Evolutionary conservation across 1,140 invertebrate species (phyloP).

Genomic region (Notospermus geniculatus): DNA sequence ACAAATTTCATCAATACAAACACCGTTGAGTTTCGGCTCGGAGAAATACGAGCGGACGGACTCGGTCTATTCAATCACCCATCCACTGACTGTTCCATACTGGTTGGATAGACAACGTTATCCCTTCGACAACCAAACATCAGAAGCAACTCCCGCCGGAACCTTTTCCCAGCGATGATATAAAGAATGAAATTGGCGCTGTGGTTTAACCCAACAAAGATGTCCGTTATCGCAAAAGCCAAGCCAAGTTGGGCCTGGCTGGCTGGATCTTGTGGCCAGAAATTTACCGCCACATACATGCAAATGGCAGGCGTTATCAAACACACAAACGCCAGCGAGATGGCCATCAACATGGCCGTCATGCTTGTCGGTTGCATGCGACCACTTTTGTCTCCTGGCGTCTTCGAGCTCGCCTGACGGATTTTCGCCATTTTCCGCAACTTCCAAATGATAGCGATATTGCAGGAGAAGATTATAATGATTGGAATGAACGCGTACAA

Average conservation of each 20-base stretch:
- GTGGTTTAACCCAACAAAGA: not conserved
- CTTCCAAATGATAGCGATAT: constrained; percentile 3
- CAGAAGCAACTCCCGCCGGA: not conserved
- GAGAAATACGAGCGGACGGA: no score
- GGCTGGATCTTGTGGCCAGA: not conserved
- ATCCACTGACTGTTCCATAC: no score
- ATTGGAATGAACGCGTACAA: constrained; percentile 4
- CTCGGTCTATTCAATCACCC: no score
- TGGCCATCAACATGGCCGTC: constrained; percentile 8
- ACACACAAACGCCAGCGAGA: not conserved
- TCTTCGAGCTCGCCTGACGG: not conserved
- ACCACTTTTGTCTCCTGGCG: not conserved
- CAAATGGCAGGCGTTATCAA: constrained; percentile 1
- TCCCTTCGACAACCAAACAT: not conserved
- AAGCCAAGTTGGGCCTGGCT: not conserved
- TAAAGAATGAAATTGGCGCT: constrained; percentile 2
- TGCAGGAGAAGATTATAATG: not conserved
- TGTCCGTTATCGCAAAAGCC: not conserved
- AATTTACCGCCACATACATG: not conserved
- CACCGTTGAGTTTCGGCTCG: no score
- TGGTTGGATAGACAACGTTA: no score
- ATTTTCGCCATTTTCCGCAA: constrained; percentile 2
- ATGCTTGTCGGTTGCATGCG: not conserved
- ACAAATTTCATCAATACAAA: no score
- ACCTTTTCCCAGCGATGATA: not conserved